A percentile compares a stretch with the other conserved stretches of the same genome.
These are phyloP conservation scores for Leptinotarsa defecta DNA, from an alignment of 1,140 invertebrate species.

Conservation along the genomic window DNA sequence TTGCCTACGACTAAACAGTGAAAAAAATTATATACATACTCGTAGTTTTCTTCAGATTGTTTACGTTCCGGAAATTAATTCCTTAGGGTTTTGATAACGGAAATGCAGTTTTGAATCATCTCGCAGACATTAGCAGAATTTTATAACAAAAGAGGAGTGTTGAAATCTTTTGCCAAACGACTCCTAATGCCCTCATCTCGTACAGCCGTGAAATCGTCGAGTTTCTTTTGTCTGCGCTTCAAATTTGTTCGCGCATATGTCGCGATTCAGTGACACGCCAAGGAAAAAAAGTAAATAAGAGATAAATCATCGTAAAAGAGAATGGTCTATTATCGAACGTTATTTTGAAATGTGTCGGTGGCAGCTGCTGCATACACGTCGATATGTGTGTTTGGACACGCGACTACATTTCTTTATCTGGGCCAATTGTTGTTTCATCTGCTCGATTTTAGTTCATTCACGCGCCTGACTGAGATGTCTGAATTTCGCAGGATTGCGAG, in stretches of 20 bases:
- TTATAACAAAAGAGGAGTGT: no score
- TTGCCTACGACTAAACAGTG: no score
- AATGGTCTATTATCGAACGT: conserved; percentile 19
- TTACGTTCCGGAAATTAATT: no score
- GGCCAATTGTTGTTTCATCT: conserved; percentile 43
- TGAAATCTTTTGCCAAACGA: no score
- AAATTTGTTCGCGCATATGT: conserved; percentile 9
- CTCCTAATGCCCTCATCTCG: neutral
- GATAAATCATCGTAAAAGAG: conserved; percentile 23
- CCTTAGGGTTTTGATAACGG: no score
- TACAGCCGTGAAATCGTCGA: neutral
- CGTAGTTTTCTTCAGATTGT: no score
- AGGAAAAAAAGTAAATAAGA: conserved; percentile 9
- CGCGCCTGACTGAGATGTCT: neutral
- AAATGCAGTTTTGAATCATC: no score
- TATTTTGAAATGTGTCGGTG: conserved; percentile 18
- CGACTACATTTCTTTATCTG: conserved; percentile 45
- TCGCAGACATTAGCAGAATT: no score
- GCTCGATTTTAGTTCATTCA: conserved; percentile 34
- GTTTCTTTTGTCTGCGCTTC: neutral
- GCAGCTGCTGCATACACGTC: conserved; percentile 24
- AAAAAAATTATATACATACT: no score
- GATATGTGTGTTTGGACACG: conserved; percentile 34
- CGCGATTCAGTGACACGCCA: neutral
- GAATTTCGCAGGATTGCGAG: neutral